Percentiles rank a stretch among this genome's conserved stretches.
Evolutionary conservation across 2,888 invertebrate species (phyloP).

Genomic region (Chrysolina americana): DNA sequence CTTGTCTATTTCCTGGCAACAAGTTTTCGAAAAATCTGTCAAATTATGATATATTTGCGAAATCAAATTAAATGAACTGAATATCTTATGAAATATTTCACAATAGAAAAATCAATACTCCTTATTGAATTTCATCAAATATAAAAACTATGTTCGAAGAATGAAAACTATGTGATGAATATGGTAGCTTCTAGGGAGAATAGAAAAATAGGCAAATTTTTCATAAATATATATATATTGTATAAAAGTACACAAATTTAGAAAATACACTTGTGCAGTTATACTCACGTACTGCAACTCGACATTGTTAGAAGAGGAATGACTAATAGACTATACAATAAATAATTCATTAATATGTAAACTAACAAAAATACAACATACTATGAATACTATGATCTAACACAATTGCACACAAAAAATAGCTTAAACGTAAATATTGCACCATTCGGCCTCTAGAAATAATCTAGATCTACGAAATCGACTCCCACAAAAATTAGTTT

Average conservation of each 20-base stretch:
- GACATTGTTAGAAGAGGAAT: constrained; percentile 56
- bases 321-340: constrained; percentile 47
- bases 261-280: constrained; percentile 57
- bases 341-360: constrained; percentile 27
- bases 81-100: too few relatives aligned
- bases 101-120: too few relatives aligned
- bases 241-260: constrained; percentile 64
- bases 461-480: constrained; percentile 19
- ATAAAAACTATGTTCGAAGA: background rate
- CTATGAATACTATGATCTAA: constrained; percentile 24
- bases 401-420: constrained; percentile 29
- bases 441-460: constrained; percentile 58
- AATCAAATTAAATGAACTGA: too few relatives aligned
- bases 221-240: constrained; percentile 53
- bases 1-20: too few relatives aligned
- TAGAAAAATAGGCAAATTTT: constrained; percentile 28
- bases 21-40: too few relatives aligned
- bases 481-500: constrained; percentile 32
- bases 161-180: background rate
- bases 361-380: constrained; percentile 27
- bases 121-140: too few relatives aligned
- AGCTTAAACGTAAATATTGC: constrained; percentile 58
- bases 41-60: too few relatives aligned
- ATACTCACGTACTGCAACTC: constrained; percentile 51
- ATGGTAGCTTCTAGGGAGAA: background rate